phyloP scores from a whole-genome alignment of 2,797 vertebrate genomes.

The Gymnoscopelus braueri region DNA sequence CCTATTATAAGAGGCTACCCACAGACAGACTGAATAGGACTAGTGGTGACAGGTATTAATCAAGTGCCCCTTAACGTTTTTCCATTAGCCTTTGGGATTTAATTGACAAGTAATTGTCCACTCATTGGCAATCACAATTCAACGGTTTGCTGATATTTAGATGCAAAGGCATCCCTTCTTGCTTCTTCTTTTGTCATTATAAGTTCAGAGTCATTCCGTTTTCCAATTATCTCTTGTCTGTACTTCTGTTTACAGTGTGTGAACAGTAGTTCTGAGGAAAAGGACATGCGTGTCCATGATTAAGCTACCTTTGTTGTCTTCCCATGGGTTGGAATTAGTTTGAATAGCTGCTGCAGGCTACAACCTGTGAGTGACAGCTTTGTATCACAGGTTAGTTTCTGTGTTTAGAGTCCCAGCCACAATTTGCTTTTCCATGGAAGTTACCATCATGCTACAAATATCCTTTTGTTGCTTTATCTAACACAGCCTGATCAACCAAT shows the following conservation, averaged over 20 bases:
- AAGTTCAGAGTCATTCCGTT: conserved; percentile 66
- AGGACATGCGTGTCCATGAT: conserved; percentile 7
- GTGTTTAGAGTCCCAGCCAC: conserved; percentile 7
- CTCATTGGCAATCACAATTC: conserved; percentile 49
- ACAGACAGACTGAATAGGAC: conserved; percentile 2
- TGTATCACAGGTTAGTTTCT: conserved; percentile 17
- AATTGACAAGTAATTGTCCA: conserved; percentile 58
- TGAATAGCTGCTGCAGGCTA: conserved; percentile 31
- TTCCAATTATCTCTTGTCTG: conserved; percentile 42
- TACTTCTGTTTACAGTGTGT: conserved; percentile 53
- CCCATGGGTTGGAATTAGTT: conserved; percentile 15
- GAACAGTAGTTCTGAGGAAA: conserved; percentile 36
- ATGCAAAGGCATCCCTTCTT: conserved; percentile 15
- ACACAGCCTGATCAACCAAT: conserved; percentile 52
- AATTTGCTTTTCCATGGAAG: not conserved
- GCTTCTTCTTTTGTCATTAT: conserved; percentile 30
- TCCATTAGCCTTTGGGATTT: conserved; percentile 67
- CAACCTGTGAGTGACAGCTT: conserved; percentile 8
- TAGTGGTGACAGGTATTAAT: conserved; percentile 57
- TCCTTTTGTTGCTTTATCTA: conserved; percentile 45
- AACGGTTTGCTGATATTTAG: conserved; percentile 34
- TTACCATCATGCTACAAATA: conserved; percentile 23
- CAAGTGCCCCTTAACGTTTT: conserved; percentile 30
- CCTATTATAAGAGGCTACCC: conserved; percentile 15
- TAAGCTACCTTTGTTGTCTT: conserved; percentile 51